Evolutionary conservation across 2,888 invertebrate genomes (phyloP), one percentile per base, ranked within the genome.

Genomic region (Andrena fulva): DNA sequence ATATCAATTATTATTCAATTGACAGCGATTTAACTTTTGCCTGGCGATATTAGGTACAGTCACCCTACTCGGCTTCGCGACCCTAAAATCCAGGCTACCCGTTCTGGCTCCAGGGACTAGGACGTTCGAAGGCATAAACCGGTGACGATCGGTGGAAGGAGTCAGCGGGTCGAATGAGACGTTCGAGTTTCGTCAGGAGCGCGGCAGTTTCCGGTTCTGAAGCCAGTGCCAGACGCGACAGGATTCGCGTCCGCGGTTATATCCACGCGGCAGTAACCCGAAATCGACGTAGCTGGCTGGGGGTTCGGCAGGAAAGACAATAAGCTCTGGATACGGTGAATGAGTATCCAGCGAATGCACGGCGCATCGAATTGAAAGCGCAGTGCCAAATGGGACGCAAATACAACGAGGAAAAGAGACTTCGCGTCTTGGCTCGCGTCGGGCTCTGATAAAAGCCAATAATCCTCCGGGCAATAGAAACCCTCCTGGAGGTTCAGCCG

Each of bases 301-400:
- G 59, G 73, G 63, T 0, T 42, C 42, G 59, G 62, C 77, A 54
- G 85, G 76, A 89, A 85, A 91, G 90, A 90, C 90, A 92, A 91
- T 91, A 90, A 91, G 90, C 90, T 79, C 75, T 60, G 84, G 77
- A 78, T 80, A 82, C 69, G 70, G 77, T 77, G 89, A 85, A 83
- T 84, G 87, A 88, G 84, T 85, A 90, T 88, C 87, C 81, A 73
- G 82, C 87, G 89, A 89, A 90, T 89, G 87, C 89, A 86, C 77
- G 84, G 75, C 71, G 87, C 77, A 85, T 70, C 85, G 89, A 90
- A 92, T 92, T 90, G 92, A 90, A 91, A 90, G 83, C 86, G 68
- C 88, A 68, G 85, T 91, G 91, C 91, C 91, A 91, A 91, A 91
- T 91, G 90, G 91, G 90, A 92, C 90, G 92, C 91, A 89, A 91